Evolutionary conservation across 1,140 invertebrate genomes (phyloP), one percentile per base, ranked within the genome.

Genomic region (Brachionus plicatilis): DNA sequence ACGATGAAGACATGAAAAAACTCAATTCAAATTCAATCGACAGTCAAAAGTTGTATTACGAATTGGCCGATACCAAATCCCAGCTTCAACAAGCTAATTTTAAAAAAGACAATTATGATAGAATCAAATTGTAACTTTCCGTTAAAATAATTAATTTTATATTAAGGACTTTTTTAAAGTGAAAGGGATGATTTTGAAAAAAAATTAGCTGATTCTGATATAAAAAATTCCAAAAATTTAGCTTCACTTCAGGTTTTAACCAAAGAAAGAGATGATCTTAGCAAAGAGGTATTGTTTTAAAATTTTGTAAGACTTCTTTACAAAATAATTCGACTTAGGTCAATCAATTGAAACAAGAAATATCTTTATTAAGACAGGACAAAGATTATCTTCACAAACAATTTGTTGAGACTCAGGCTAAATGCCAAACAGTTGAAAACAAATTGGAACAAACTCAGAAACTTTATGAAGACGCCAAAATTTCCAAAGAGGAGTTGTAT

Each of bases 301-400:
- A 56, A 5, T 37, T n/a, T 33, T 33, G 0, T 4, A 37, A 37
- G 33, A 37, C 5, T 7, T 37, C 2, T 41, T 14, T 6, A 33
- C 9, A n/a, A n/a, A 68, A 14, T 68, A 33, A 68, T 83, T 85
- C 12, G 85, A 33, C 82, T 85, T 82, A 88, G 88, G 75, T 88
- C 17, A 85, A 87, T 68, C 80, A 87, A 68, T 85, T 87, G 1
- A 88, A 88, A 41, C 89, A 90, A 85, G 87, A 88, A 14, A 78
- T 89, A 29, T 85, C 87, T 9, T 84, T 90, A 27, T 72, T 90
- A 45, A 87, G 87, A 76, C 88, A 90, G 85, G 90, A 90, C 86
- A 90, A 90, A 85, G 89, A 89, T 27, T 90, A 90, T 84, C 86
- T 90, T 41, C 87, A 86, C 4, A 88, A 87, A 70, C 89, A 90